Evolutionary conservation across 2,113 vertebrate genomes (phyloP).

Genomic region (Planiliza haematocheilus): DNA sequence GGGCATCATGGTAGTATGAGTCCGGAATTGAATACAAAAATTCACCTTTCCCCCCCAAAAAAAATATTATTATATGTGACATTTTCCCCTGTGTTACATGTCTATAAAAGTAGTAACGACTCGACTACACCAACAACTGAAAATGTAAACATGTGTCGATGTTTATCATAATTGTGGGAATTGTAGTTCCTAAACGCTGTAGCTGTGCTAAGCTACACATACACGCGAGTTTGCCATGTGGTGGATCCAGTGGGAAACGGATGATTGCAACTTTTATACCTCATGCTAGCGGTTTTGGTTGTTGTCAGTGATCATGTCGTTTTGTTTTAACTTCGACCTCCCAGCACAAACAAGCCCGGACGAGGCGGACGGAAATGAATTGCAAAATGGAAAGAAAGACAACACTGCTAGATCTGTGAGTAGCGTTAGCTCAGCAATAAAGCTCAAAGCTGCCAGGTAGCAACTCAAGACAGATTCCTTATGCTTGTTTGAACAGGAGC

Average conservation of each 20-base stretch:
- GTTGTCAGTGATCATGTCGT: slow-evolving; percentile 76
- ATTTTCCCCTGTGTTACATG: not conserved
- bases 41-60: not conserved
- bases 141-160: not conserved
- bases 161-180: slow-evolving; percentile 52
- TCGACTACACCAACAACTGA: accelerated
- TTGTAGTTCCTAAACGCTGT: slow-evolving; percentile 54
- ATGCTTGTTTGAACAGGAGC: too few relatives aligned
- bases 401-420: slow-evolving; percentile 61
- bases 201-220: not conserved
- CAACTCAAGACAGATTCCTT: not conserved
- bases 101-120: not conserved
- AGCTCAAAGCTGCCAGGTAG: not conserved
- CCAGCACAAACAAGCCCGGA: slow-evolving; percentile 27
- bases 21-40: slow-evolving; percentile 21
- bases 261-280: not conserved
- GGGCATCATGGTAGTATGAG: slow-evolving; percentile 59
- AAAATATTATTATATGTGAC: not conserved
- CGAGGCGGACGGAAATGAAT: slow-evolving; percentile 6
- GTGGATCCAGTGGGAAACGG: not conserved
- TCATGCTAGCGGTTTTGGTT: not conserved
- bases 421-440: slow-evolving; percentile 31
- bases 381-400: slow-evolving; percentile 25
- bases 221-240: slow-evolving; percentile 38
- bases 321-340: slow-evolving; percentile 84